These are phyloP conservation scores for Oryzias melastigma DNA, from an alignment of 2,113 vertebrate genomes.

Conservation along the genomic window DNA sequence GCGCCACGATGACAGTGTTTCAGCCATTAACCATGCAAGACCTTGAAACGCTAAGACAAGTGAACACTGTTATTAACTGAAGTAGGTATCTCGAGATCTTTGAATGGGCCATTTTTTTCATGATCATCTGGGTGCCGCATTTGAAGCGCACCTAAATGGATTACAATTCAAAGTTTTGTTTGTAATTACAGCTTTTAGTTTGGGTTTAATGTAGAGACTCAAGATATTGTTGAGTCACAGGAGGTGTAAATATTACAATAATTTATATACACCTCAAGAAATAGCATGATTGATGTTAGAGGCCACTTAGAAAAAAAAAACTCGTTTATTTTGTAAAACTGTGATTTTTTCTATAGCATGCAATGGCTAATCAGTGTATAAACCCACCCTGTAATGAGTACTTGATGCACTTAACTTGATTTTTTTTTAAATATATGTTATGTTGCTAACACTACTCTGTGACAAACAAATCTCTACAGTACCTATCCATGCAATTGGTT, in stretches of 20 bases:
- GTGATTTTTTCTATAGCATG: too few species aligned
- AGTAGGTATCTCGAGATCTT: constrained; percentile 38
- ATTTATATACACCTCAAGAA: too few species aligned
- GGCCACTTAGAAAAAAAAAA: too few species aligned
- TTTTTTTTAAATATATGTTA: too few species aligned
- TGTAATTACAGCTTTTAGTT: constrained; percentile 24
- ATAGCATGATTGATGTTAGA: too few species aligned
- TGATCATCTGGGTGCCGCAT: constrained; percentile 5
- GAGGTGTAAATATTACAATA: constrained; percentile 20
- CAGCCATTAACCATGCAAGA: constrained; percentile 59
- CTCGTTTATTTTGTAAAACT: too few species aligned
- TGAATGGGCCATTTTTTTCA: constrained; percentile 30
- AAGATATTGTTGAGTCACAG: constrained; percentile 19
- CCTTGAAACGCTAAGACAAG: constrained; percentile 48
- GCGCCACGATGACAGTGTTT: constrained; percentile 54
- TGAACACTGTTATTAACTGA: constrained; percentile 32
- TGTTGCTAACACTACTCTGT: too few species aligned
- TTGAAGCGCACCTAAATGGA: constrained; percentile 6
- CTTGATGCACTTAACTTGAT: too few species aligned
- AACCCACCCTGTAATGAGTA: too few species aligned
- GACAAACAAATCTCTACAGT: too few species aligned
- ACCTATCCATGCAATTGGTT: too few species aligned
- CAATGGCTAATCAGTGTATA: too few species aligned
- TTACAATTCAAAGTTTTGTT: constrained; percentile 27
- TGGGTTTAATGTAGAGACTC: neutral